These are phyloP conservation scores for Temnopleurus reevesii DNA, from an alignment of 53 echinoderm and acorn worm genomes.

Conservation along the genomic window DNA sequence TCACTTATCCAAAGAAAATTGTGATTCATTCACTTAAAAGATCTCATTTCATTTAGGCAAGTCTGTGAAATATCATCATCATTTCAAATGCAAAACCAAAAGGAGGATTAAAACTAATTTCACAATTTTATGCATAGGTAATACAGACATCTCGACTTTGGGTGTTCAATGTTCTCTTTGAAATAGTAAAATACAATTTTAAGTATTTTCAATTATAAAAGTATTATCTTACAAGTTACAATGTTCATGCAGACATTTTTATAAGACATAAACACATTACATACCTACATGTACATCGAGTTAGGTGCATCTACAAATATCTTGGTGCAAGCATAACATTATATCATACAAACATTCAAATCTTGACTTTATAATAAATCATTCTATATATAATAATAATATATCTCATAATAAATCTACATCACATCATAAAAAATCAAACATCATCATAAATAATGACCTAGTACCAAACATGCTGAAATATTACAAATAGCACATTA, in stretches of 20 bases:
- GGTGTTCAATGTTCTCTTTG: too few relatives aligned
- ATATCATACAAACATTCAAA: neutral
- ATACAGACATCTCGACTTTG: too few relatives aligned
- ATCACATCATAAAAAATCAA: constrained; percentile 33
- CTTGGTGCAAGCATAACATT: neutral
- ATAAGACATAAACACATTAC: neutral
- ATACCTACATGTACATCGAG: too few relatives aligned
- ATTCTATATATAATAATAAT: neutral
- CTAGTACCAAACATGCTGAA: neutral
- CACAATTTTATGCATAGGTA: neutral
- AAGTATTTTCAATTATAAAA: too few relatives aligned
- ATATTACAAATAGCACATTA: neutral
- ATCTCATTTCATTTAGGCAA: too few relatives aligned
- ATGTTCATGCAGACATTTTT: neutral
- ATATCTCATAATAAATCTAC: constrained; percentile 31
- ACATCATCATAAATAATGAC: neutral
- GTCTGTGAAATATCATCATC: too few relatives aligned
- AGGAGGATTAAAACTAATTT: neutral
- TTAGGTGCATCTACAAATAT: neutral
- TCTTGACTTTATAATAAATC: neutral
- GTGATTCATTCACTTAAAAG: too few relatives aligned
- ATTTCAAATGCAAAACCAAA: too few relatives aligned
- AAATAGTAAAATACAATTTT: too few relatives aligned
- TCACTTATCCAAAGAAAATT: too few relatives aligned
- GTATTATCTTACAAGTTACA: too few relatives aligned